These are phyloP conservation scores for Loris lydekkerianus DNA, from an alignment of 2,797 vertebrate species.

Conservation along the genomic window DNA sequence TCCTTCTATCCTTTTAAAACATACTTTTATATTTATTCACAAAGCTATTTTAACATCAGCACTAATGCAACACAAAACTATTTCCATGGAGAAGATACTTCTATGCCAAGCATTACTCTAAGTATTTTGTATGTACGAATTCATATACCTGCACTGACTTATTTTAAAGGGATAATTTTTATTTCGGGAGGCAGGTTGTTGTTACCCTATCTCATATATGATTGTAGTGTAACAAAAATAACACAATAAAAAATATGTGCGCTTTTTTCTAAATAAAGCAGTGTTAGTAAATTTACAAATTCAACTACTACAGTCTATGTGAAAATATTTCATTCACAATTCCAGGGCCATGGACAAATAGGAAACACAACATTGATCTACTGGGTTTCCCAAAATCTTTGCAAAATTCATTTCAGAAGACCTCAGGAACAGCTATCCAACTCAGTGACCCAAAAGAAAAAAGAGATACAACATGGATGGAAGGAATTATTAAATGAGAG, in stretches of 20 bases:
- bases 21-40: not conserved
- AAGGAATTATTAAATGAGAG: conserved; percentile 2
- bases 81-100: not conserved
- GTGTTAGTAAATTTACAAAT: conserved; percentile 33
- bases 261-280: conserved; percentile 39
- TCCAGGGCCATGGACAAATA: not conserved
- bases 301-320: not conserved
- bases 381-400: not conserved
- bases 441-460: conserved; percentile 1
- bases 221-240: conserved; percentile 18
- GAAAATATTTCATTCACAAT: not conserved
- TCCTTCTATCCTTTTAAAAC: not conserved
- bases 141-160: not conserved
- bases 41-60: conserved; percentile 2
- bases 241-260: not conserved
- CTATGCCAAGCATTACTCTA: not conserved
- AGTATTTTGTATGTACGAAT: not conserved
- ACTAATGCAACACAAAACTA: not conserved
- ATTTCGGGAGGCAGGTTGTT: not conserved
- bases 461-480: not conserved
- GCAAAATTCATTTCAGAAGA: conserved; percentile 34
- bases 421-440: not conserved
- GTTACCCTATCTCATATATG: not conserved
- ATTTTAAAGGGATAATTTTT: not conserved
- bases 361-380: not conserved